These are phyloP conservation scores for Coptodon bakossiorum DNA, from an alignment of 2,113 vertebrate genomes.

Conservation along the genomic window DNA sequence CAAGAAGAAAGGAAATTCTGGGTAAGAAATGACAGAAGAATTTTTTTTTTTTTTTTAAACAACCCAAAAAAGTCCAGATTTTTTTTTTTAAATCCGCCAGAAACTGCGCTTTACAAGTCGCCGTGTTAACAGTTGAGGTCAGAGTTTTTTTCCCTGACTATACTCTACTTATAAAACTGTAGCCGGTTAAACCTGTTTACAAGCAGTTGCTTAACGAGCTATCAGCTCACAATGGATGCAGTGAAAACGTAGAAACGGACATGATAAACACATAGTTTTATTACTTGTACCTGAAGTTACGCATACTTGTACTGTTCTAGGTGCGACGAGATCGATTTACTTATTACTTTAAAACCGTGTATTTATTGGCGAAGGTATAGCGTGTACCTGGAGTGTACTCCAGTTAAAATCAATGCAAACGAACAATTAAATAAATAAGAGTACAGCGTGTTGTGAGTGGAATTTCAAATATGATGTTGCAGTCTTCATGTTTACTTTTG, in stretches of 20 bases:
- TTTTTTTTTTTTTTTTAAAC: fast-evolving
- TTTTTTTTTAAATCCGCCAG: neutral
- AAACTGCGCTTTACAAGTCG: neutral
- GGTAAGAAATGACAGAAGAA: slow-evolving; percentile 69
- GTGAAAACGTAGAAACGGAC: neutral
- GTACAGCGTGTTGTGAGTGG: neutral
- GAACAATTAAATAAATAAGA: neutral
- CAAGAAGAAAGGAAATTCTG: slow-evolving; percentile 88
- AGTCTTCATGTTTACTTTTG: neutral
- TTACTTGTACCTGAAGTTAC: neutral
- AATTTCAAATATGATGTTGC: neutral
- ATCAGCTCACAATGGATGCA: neutral
- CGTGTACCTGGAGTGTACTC: neutral
- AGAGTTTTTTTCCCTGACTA: neutral
- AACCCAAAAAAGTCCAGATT: neutral
- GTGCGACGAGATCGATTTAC: neutral
- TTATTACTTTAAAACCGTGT: neutral
- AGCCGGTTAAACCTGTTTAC: slow-evolving; percentile 68
- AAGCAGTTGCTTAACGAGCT: neutral
- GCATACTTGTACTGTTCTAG: neutral
- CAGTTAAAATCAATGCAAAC: neutral
- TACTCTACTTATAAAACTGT: neutral
- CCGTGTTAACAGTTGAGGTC: neutral
- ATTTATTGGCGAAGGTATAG: neutral
- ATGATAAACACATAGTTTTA: neutral